Conservation (phyloP, 2,888 invertebrate genomes). For the Dascillus cervinus region DNA sequence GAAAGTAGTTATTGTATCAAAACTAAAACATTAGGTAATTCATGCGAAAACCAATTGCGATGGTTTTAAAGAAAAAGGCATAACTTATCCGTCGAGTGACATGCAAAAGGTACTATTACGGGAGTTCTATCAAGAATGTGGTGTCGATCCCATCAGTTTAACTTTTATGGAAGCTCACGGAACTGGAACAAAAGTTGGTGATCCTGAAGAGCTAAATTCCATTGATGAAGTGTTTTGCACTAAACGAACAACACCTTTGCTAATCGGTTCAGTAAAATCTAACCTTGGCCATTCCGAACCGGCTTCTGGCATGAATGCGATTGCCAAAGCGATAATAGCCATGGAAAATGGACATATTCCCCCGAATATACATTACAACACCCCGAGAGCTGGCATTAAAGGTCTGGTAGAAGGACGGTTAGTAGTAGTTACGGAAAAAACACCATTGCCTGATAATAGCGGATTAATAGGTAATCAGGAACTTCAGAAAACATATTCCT, state of each 20-base stretch:
- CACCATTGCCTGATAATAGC: conserved; percentile 45
- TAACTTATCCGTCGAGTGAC: conserved; percentile 39
- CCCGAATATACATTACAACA: conserved; percentile 65
- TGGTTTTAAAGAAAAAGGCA: conserved; percentile 38
- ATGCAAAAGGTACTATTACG: conserved; percentile 54
- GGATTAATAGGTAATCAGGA: conserved; percentile 62
- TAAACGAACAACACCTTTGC: conserved; percentile 65
- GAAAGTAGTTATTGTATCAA: no score
- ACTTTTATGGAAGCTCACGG: conserved; percentile 85
- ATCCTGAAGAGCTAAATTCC: conserved; percentile 84
- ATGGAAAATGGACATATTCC: no score
- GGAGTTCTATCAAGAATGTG: conserved; percentile 62
- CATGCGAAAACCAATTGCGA: conserved; percentile 37
- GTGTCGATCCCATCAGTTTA: conserved; percentile 59
- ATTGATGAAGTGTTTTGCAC: conserved; percentile 73
- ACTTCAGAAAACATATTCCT: no score
- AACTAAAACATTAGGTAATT: conserved; percentile 20
- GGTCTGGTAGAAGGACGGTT: conserved; percentile 55
- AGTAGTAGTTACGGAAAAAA: conserved; percentile 65
- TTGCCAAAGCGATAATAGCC: conserved; percentile 65
- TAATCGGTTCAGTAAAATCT: conserved; percentile 87
- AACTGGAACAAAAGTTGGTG: conserved; percentile 77
- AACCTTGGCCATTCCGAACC: conserved; percentile 92
- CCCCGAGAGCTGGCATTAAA: conserved; percentile 45
- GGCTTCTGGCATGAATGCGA: conserved; percentile 71